Evolutionary conservation across 1,140 invertebrate genomes (phyloP), one percentile per base, ranked within the genome.

Genomic region (Bombus confusus): DNA sequence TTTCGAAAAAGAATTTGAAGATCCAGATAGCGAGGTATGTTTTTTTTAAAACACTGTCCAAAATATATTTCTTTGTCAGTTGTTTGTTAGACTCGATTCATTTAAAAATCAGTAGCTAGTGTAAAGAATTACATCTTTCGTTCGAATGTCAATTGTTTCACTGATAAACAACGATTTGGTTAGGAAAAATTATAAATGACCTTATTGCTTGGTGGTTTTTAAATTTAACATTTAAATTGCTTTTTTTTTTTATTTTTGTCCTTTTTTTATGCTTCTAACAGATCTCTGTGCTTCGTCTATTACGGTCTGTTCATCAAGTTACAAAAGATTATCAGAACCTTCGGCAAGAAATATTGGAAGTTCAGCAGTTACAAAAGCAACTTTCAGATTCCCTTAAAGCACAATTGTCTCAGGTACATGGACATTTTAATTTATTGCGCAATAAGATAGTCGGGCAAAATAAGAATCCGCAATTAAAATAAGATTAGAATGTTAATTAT

Each of bases 291-390:
- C 92, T 96, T 86, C 95, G 95, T 88, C 92, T 96, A 74, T 91
- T 96, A 64, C 95, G 95, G 86, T 96, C 96, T 64, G 96, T 96
- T 86, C 96, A 95, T 72, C 95, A 96, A 92, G 96, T 96, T 37
- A 96, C 94, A 91, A 95, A 96, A 91, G 96, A 96, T 90, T 96
- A 96, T 89, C 95, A 96, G 88, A 95, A 95, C 37, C 91, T 96
- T 69, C 95, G 95, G 73, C 95, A 96, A 93, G 96, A 96, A 91
- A 96, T 96, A 85, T 93, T 95, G 66, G 96, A 96, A 85, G 95
- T 96, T 87, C 96, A 96, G 77, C 96, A 96, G 86, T 90, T 96
- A 74, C 96, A 96, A 87, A 96, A 96, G 88, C 96, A 96, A 92
- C 93, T 96, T 82, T 95, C 96, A 57, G 95, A 95, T 89, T 96